phyloP scores from a whole-genome alignment of 2,113 vertebrate species.

The Formicarius rufipectus region DNA sequence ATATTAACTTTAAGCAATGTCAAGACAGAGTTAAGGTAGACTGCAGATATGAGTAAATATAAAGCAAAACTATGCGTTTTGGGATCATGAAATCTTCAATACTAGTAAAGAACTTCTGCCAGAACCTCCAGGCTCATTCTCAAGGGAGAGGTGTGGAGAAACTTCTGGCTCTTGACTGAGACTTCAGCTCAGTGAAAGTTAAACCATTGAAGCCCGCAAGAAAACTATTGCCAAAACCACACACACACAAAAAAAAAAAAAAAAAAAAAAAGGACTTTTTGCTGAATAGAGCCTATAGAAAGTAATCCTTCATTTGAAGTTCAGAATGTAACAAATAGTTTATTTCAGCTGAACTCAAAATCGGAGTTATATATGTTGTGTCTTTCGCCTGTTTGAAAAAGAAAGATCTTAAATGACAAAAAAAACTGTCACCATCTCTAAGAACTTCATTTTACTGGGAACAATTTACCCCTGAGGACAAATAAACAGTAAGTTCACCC shows the following conservation, averaged over 20 bases:
- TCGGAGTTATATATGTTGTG: not conserved
- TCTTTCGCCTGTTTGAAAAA: not conserved
- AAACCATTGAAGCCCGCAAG: slow-evolving; percentile 49
- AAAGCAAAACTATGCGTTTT: not conserved
- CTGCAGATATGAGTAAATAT: slow-evolving; percentile 1
- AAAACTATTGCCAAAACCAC: slow-evolving; percentile 41
- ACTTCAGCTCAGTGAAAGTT: slow-evolving; percentile 53
- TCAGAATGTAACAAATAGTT: not conserved
- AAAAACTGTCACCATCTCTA: not conserved
- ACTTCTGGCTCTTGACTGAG: slow-evolving; percentile 58
- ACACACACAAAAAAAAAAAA: no score
- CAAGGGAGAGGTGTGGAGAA: slow-evolving; percentile 41
- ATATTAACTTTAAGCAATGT: not conserved
- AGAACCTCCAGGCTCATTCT: slow-evolving; percentile 39
- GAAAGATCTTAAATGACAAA: not conserved
- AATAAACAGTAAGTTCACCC: not conserved
- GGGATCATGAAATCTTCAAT: slow-evolving; percentile 21
- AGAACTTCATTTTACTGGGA: not conserved
- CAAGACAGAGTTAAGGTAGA: slow-evolving; percentile 25
- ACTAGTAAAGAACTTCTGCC: slow-evolving; percentile 41
- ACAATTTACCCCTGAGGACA: not conserved
- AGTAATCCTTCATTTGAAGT: slow-evolving; percentile 15
- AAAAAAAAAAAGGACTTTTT: slow-evolving; percentile 22
- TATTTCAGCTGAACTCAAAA: slow-evolving; percentile 10
- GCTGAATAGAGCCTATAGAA: slow-evolving; percentile 26